Percentiles rank a stretch among this genome's conserved stretches.
Evolutionary conservation across 2,113 vertebrate genomes (phyloP).

Genomic region (Pollimyrus isidori): DNA sequence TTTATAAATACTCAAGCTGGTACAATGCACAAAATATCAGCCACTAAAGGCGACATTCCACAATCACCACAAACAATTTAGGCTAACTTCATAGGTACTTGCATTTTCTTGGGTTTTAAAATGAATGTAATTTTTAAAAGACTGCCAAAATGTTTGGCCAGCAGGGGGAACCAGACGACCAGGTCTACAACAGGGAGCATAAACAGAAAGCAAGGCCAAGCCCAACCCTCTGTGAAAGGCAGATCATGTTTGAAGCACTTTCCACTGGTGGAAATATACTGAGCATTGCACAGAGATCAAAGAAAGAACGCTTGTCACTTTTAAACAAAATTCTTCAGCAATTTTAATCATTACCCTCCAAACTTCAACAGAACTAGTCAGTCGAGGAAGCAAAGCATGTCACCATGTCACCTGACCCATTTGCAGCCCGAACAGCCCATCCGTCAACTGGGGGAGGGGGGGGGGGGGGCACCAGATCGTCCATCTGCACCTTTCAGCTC

Average conservation of each 20-base stretch:
- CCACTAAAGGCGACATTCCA: neutral
- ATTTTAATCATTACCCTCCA: slow-evolving; percentile 5
- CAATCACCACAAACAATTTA: neutral
- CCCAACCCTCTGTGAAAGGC: neutral
- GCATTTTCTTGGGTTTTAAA: neutral
- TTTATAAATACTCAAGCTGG: neutral
- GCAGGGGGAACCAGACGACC: neutral
- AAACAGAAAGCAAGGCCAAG: neutral
- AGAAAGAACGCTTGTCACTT: neutral
- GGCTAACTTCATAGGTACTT: neutral
- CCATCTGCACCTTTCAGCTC: neutral
- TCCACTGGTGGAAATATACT: neutral
- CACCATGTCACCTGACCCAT: neutral
- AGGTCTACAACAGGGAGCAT: neutral
- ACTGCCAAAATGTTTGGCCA: neutral
- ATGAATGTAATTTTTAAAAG: neutral
- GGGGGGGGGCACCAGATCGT: neutral
- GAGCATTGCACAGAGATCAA: neutral
- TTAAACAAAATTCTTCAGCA: slow-evolving; percentile 4
- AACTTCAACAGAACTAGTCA: slow-evolving; percentile 38
- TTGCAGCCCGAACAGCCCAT: no score
- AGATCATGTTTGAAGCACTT: neutral
- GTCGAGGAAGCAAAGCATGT: neutral
- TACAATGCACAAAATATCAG: neutral
- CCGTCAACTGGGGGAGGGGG: neutral